Percentiles rank a stretch among this genome's conserved stretches.
Conservation (phyloP, 2,113 vertebrate species). For the Mohoua ochrocephala region DNA sequence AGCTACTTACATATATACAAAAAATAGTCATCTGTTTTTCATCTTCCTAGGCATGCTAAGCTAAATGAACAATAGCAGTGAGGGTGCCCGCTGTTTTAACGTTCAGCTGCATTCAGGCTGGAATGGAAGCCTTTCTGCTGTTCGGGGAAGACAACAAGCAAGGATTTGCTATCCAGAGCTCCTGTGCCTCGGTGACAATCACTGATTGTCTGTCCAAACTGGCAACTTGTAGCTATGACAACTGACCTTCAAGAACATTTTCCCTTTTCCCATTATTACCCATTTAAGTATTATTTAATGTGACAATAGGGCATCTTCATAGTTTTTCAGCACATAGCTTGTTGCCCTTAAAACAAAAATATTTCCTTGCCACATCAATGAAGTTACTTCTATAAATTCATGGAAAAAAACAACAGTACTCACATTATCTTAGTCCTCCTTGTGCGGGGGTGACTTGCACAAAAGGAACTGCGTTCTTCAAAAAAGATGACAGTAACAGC, state of each 20-base stretch:
- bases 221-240: background rate
- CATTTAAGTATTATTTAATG: background rate
- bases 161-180: background rate
- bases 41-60: background rate
- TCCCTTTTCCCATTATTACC: background rate
- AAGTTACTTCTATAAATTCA: background rate
- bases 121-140: background rate
- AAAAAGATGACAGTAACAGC: background rate
- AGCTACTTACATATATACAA: background rate
- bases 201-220: background rate
- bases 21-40: background rate
- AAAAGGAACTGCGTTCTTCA: background rate
- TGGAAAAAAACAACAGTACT: background rate
- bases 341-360: background rate
- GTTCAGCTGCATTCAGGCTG: background rate
- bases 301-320: background rate
- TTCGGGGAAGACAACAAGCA: background rate
- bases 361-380: background rate
- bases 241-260: background rate
- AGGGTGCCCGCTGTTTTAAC: background rate
- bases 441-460: background rate
- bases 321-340: background rate
- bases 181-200: background rate
- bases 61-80: background rate
- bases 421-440: fast-evolving